Evolutionary conservation across 2,113 vertebrate species (phyloP).

Genomic region (Esox niger): DNA sequence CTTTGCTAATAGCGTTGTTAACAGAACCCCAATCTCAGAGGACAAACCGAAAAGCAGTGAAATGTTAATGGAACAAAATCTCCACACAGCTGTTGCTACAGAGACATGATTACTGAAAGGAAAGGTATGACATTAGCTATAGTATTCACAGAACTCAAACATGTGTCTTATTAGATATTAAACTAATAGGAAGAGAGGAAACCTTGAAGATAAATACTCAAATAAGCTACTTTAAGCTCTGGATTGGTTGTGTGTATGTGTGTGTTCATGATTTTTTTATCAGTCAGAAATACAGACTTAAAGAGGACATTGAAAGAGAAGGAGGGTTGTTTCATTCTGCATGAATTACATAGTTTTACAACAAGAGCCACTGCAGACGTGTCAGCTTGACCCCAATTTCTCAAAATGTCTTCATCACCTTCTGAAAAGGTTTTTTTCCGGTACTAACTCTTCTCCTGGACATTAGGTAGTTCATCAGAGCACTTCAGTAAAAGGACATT

Average conservation of each 20-base stretch:
- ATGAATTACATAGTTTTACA: slow-evolving; percentile 29
- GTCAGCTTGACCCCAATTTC: neutral
- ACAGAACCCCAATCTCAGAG: neutral
- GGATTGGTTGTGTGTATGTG: neutral
- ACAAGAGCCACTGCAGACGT: slow-evolving; percentile 26
- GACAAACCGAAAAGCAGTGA: neutral
- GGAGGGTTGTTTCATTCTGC: slow-evolving; percentile 2
- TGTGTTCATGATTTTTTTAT: neutral
- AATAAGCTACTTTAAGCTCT: no score
- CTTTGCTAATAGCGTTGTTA: neutral
- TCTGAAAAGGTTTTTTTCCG: slow-evolving; percentile 7
- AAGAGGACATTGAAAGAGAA: slow-evolving; percentile 4
- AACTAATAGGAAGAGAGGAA: neutral
- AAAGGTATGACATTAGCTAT: neutral
- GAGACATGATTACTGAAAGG: neutral
- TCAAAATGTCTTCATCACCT: slow-evolving; percentile 13
- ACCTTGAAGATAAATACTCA: no score
- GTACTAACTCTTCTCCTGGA: slow-evolving; percentile 36
- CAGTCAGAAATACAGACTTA: neutral
- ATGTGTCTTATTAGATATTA: neutral
- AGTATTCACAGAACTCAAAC: slow-evolving; percentile 7
- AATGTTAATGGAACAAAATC: neutral
- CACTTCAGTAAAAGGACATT: slow-evolving; percentile 25
- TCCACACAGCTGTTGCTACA: neutral
- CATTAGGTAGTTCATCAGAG: slow-evolving; percentile 14